Percentiles rank a stretch among this genome's conserved stretches.
phyloP scores from a whole-genome alignment of 2,113 vertebrate species.

The Enhydra lutris region DNA sequence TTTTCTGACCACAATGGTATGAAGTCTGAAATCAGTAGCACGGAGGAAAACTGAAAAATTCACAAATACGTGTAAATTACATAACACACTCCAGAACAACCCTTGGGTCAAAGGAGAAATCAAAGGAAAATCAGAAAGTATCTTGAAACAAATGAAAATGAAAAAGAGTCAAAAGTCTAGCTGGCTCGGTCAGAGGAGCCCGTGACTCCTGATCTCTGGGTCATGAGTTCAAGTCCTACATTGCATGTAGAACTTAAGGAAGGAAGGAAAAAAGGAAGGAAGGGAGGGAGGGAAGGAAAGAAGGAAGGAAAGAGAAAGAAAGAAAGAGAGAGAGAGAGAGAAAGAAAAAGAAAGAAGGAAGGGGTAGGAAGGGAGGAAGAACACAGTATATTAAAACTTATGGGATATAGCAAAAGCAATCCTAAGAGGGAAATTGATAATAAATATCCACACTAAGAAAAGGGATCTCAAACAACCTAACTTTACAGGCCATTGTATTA shows the following conservation, averaged over 20 bases:
- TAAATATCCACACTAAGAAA: not conserved
- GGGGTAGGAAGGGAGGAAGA: not conserved
- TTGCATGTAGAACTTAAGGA: not conserved
- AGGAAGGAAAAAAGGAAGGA: not conserved
- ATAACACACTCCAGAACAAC: not conserved
- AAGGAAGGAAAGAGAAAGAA: not conserved
- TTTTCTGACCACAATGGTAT: not conserved
- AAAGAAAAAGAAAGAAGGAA: not conserved
- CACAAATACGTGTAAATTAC: not conserved
- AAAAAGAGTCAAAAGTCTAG: not conserved
- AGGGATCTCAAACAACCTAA: not conserved
- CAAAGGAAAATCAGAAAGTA: not conserved
- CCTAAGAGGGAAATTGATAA: not conserved
- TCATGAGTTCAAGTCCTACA: not conserved
- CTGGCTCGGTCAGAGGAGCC: not conserved
- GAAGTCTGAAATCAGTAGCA: not conserved
- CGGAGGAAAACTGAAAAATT: not conserved
- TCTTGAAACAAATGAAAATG: not conserved
- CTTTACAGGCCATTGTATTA: not conserved
- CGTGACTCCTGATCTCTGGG: not conserved
- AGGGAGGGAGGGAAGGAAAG: not conserved
- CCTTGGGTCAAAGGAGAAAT: not conserved
- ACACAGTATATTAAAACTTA: not conserved
- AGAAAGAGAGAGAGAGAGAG: not conserved
- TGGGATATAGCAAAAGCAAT: not conserved